Percentiles rank a stretch among this genome's conserved stretches.
Evolutionary conservation across 2,797 vertebrate genomes (phyloP).

Genomic region (Phalloptychus januarius): DNA sequence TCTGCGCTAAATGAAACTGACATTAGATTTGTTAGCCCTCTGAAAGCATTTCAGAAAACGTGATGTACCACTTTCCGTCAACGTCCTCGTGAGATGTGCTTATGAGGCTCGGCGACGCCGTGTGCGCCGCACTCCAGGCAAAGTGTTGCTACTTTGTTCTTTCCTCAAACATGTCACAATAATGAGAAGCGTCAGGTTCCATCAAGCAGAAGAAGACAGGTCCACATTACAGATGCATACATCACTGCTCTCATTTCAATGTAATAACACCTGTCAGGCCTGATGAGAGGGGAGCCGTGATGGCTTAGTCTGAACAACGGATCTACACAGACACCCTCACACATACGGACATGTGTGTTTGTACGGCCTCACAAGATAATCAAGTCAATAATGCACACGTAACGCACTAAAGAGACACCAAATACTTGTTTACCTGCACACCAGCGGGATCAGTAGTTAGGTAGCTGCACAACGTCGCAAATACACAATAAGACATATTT

Average conservation of each 20-base stretch:
- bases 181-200: conserved; percentile 73
- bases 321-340: conserved; percentile 32
- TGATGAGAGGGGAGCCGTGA: conserved; percentile 66
- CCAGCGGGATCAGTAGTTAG: neutral
- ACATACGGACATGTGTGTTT: conserved; percentile 4
- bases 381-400: conserved; percentile 33
- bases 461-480: neutral
- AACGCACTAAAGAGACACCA: neutral
- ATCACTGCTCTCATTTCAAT: conserved; percentile 77
- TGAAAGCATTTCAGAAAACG: conserved; percentile 50
- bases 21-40: conserved; percentile 57
- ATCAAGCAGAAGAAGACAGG: conserved; percentile 76
- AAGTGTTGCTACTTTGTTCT: conserved; percentile 71
- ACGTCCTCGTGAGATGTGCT: conserved; percentile 43
- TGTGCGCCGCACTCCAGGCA: conserved; percentile 47
- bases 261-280: conserved; percentile 79
- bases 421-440: neutral
- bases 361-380: conserved; percentile 26
- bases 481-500: neutral
- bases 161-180: conserved; percentile 57
- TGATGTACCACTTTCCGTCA: conserved; percentile 55
- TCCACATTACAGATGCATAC: conserved; percentile 79
- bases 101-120: conserved; percentile 44
- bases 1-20: conserved; percentile 51
- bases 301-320: conserved; percentile 53